phyloP scores from a whole-genome alignment of 2,888 invertebrate genomes.

The Nymphalis c-album region DNA sequence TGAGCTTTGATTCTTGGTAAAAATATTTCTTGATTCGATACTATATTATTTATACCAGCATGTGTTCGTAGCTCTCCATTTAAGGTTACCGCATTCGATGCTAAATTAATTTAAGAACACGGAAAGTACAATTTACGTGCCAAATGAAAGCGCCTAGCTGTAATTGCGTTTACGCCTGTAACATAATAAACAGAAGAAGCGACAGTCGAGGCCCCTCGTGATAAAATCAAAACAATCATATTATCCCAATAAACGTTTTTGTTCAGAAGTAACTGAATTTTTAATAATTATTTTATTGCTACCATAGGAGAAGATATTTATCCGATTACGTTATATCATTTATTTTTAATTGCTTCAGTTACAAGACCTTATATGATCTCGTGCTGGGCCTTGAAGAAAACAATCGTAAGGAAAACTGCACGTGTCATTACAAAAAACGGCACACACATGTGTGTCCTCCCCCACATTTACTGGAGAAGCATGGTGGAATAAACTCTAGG shows the following conservation, averaged over 20 bases:
- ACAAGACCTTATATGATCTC: too few relatives aligned
- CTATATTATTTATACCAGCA: not conserved
- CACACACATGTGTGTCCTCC: too few relatives aligned
- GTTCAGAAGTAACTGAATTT: not conserved
- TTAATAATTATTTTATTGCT: not conserved
- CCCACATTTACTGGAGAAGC: too few relatives aligned
- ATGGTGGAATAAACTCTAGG: too few relatives aligned
- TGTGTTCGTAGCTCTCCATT: constrained; percentile 11
- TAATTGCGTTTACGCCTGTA: constrained; percentile 46
- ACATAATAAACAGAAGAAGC: constrained; percentile 43
- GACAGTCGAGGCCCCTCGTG: constrained; percentile 33
- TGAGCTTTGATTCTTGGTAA: too few relatives aligned
- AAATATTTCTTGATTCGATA: too few relatives aligned
- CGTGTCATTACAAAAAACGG: too few relatives aligned
- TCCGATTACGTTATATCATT: too few relatives aligned
- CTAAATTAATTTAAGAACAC: constrained; percentile 39
- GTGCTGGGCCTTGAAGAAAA: too few relatives aligned
- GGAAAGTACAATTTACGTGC: constrained; percentile 39
- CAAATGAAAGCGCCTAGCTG: constrained; percentile 39
- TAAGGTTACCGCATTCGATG: constrained; percentile 36
- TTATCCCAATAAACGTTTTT: constrained; percentile 31
- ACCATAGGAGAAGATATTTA: too few relatives aligned
- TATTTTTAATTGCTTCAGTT: too few relatives aligned
- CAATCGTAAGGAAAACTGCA: too few relatives aligned
- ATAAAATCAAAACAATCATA: constrained; percentile 45